Percentiles rank a stretch among this genome's conserved stretches.
These are phyloP conservation scores for Diaprepes abbreviatus DNA, from an alignment of 2,888 invertebrate genomes.

Conservation along the genomic window DNA sequence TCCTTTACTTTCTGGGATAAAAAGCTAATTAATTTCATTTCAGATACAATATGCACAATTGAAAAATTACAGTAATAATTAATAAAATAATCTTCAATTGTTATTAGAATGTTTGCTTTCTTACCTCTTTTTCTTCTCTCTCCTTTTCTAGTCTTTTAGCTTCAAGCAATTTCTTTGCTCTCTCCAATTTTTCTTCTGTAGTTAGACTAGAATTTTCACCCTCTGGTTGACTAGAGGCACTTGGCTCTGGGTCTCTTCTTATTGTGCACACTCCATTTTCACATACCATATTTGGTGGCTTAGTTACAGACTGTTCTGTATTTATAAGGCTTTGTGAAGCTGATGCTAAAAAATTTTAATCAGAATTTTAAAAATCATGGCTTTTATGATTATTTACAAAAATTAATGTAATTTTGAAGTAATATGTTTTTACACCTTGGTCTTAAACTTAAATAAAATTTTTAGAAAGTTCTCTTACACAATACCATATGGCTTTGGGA, in stretches of 20 bases:
- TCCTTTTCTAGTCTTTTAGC: constrained; percentile 76
- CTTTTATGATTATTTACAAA: too few relatives aligned
- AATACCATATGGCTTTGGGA: too few relatives aligned
- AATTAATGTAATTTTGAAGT: too few relatives aligned
- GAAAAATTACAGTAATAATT: too few relatives aligned
- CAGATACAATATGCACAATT: too few relatives aligned
- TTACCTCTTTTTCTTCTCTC: constrained; percentile 77
- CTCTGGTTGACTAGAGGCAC: constrained; percentile 36
- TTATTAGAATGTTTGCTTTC: neutral
- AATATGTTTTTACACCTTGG: too few relatives aligned
- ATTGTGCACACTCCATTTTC: constrained; percentile 69
- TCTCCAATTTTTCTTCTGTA: constrained; percentile 74
- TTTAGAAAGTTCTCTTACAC: too few relatives aligned
- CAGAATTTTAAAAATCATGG: too few relatives aligned
- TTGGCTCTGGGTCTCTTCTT: constrained; percentile 35
- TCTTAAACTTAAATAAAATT: too few relatives aligned
- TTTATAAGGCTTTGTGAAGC: constrained; percentile 54
- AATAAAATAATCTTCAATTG: too few relatives aligned
- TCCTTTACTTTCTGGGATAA: too few relatives aligned
- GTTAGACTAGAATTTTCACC: constrained; percentile 52
- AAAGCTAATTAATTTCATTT: too few relatives aligned
- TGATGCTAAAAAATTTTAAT: constrained; percentile 51
- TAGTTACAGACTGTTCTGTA: constrained; percentile 49
- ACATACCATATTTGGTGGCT: constrained; percentile 67
- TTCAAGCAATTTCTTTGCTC: constrained; percentile 78